A percentile compares a stretch with the other conserved stretches of the same genome.
phyloP scores from a whole-genome alignment of 2,888 invertebrate genomes.

The Plusia festucae region DNA sequence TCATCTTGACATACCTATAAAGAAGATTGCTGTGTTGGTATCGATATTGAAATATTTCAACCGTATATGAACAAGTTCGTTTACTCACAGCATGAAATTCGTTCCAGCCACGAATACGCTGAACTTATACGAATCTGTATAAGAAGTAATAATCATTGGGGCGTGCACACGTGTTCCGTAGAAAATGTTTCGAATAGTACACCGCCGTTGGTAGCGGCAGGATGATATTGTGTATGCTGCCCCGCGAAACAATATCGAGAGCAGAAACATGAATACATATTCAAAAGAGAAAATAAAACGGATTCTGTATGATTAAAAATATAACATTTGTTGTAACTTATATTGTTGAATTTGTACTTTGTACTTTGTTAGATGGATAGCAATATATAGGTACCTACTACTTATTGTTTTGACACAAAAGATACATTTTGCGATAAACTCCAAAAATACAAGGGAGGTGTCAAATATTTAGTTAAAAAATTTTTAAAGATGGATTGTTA shows the following conservation, averaged over 20 bases:
- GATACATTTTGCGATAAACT: too few relatives aligned
- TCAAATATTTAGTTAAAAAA: not conserved
- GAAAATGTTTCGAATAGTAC: conserved; percentile 76
- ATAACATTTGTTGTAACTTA: conserved; percentile 42
- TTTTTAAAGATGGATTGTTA: conserved; percentile 5
- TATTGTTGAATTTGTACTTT: conserved; percentile 39
- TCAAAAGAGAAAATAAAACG: conserved; percentile 72
- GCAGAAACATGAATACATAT: conserved; percentile 77
- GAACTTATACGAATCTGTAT: conserved; percentile 63
- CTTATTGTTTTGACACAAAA: too few relatives aligned
- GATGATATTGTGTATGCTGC: conserved; percentile 60
- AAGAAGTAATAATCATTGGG: conserved; percentile 83
- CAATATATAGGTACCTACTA: conserved; percentile 7
- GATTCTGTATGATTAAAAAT: conserved; percentile 66
- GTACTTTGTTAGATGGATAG: conserved; percentile 14
- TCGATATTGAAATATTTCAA: conserved; percentile 42
- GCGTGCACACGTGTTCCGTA: conserved; percentile 79
- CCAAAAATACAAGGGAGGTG: not conserved
- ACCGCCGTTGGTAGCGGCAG: conserved; percentile 61
- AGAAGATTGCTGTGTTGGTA: conserved; percentile 11
- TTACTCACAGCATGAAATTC: conserved; percentile 43
- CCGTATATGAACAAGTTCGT: conserved; percentile 39
- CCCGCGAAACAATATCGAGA: conserved; percentile 82
- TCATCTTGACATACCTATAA: conserved; percentile 5
- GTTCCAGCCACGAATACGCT: conserved; percentile 43